phyloP scores from a whole-genome alignment of 2,888 invertebrate genomes.

The Glaucopsyche alexis region DNA sequence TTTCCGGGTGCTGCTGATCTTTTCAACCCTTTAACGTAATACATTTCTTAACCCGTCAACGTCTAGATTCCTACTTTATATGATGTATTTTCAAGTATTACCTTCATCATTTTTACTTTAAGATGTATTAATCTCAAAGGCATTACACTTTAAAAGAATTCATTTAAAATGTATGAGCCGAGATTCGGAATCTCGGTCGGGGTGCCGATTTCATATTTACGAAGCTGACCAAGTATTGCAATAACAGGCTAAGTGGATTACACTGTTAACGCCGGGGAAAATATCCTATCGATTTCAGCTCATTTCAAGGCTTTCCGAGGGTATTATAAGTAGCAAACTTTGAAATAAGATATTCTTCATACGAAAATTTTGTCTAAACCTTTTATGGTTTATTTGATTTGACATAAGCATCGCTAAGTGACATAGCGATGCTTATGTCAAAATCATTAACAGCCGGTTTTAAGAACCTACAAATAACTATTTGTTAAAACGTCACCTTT shows the following conservation, averaged over 20 bases:
- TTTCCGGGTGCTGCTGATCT: no score
- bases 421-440: no score
- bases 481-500: no score
- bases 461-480: no score
- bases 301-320: background rate
- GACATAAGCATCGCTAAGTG: no score
- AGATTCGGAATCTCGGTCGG: background rate
- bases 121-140: no score
- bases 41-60: no score
- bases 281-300: slow-evolving; percentile 9
- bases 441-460: no score
- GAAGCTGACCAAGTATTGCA: slow-evolving; percentile 1
- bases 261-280: background rate
- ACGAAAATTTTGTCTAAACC: background rate
- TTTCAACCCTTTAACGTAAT: no score
- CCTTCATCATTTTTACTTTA: no score
- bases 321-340: slow-evolving; percentile 12
- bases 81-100: no score
- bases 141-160: background rate
- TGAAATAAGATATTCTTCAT: background rate
- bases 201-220: background rate
- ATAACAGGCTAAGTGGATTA: slow-evolving; percentile 11
- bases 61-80: no score
- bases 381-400: background rate
- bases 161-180: background rate